phyloP scores from a whole-genome alignment of 2,113 vertebrate species.

The Plecotus auritus region DNA sequence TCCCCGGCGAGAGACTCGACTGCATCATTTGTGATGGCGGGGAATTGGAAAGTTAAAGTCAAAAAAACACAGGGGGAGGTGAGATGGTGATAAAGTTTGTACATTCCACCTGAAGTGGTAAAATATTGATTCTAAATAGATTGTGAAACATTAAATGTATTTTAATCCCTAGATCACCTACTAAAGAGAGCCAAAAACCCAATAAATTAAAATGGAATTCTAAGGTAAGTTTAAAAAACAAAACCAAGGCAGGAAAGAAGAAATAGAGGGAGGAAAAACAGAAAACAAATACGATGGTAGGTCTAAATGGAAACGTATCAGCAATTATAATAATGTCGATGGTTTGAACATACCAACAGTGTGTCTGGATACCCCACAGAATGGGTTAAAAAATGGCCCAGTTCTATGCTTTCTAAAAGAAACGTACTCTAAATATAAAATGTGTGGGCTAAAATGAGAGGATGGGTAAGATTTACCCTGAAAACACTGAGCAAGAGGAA shows the following conservation, averaged over 20 bases:
- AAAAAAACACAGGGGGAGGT: no score
- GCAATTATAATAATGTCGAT: no score
- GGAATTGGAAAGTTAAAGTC: no score
- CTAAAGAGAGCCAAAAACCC: neutral
- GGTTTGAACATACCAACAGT: neutral
- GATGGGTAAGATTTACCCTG: neutral
- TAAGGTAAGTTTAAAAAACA: neutral
- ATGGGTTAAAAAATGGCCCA: neutral
- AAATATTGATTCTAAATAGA: neutral
- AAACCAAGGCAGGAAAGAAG: neutral
- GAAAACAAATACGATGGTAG: neutral
- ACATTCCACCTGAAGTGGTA: neutral
- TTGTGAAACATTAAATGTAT: neutral
- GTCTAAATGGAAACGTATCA: neutral
- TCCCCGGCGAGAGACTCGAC: no score
- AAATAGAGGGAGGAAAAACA: neutral
- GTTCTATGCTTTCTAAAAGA: neutral
- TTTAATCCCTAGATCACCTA: neutral
- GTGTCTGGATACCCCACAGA: neutral
- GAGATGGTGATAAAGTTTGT: neutral
- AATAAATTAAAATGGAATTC: neutral
- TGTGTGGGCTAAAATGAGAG: neutral
- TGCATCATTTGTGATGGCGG: no score
- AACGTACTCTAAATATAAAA: neutral
- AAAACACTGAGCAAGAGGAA: neutral